phyloP scores from a whole-genome alignment of 2,797 vertebrate species.

The Fistularia tabacaria region DNA sequence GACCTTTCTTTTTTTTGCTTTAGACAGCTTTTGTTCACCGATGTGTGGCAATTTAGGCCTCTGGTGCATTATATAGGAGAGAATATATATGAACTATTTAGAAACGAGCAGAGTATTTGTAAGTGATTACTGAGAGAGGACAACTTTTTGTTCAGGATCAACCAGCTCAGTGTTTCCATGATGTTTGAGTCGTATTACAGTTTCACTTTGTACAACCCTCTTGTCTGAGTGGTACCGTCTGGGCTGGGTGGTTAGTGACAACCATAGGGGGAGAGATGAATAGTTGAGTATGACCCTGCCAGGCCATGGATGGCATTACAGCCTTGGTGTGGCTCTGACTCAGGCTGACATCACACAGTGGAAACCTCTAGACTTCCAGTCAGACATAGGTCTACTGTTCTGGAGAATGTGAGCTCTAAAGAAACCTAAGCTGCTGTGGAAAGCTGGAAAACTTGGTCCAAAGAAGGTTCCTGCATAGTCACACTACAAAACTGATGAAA shows the following conservation, averaged over 20 bases:
- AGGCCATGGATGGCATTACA: slow-evolving; percentile 16
- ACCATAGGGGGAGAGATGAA: slow-evolving; percentile 21
- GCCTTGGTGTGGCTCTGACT: slow-evolving; percentile 61
- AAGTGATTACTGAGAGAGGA: too few species aligned
- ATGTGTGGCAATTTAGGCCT: too few species aligned
- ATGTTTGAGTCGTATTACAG: too few species aligned
- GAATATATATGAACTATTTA: too few species aligned
- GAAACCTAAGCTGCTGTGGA: slow-evolving; percentile 23
- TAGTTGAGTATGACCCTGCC: slow-evolving; percentile 3
- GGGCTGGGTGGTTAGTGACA: slow-evolving; percentile 1
- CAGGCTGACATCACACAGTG: slow-evolving; percentile 59
- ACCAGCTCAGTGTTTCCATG: too few species aligned
- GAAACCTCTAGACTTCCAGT: slow-evolving; percentile 53
- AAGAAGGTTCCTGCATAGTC: slow-evolving; percentile 6
- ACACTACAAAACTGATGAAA: slow-evolving; percentile 6
- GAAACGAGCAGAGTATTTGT: too few species aligned
- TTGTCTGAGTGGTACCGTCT: not conserved
- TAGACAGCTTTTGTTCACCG: too few species aligned
- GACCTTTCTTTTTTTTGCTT: too few species aligned
- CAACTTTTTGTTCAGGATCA: too few species aligned
- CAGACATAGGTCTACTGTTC: slow-evolving; percentile 51
- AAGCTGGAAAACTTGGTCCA: slow-evolving; percentile 31
- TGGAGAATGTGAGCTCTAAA: slow-evolving; percentile 9
- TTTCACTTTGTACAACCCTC: not conserved
- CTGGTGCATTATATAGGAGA: too few species aligned